Conservation (phyloP, 2,113 vertebrate species). For the Kobus ellipsiprymnus region DNA sequence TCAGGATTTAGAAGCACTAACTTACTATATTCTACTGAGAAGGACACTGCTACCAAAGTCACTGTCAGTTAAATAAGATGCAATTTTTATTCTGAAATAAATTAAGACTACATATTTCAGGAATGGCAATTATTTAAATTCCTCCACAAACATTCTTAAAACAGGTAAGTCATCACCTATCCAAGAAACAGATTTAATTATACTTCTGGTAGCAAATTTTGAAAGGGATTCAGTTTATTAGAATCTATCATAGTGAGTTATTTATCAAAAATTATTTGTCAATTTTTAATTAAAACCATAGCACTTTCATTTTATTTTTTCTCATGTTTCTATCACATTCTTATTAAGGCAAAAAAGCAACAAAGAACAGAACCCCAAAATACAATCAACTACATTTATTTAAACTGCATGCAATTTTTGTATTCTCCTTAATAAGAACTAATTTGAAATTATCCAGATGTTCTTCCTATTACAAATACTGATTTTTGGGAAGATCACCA, state of each 20-base stretch:
- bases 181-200: not conserved
- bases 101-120: not conserved
- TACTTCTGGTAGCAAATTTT: not conserved
- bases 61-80: not conserved
- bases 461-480: not conserved
- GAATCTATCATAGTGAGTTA: not conserved
- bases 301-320: conserved; percentile 13
- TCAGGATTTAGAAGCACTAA: conserved; percentile 10
- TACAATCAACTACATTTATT: not conserved
- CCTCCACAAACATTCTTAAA: conserved; percentile 16
- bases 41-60: not conserved
- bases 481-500: not conserved
- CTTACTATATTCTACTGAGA: not conserved
- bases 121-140: not conserved
- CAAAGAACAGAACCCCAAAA: not conserved
- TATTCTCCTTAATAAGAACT: not conserved
- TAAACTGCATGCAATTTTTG: not conserved
- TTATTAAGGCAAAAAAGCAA: not conserved
- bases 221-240: not conserved
- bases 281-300: conserved; percentile 29
- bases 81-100: conserved; percentile 40
- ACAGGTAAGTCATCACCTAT: not conserved
- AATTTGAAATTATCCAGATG: conserved; percentile 11
- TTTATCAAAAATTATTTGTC: not conserved
- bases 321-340: not conserved